A percentile compares a stretch with the other conserved stretches of the same genome.
Conservation (phyloP, 1,140 invertebrate genomes). For the Colletes gigas region DNA sequence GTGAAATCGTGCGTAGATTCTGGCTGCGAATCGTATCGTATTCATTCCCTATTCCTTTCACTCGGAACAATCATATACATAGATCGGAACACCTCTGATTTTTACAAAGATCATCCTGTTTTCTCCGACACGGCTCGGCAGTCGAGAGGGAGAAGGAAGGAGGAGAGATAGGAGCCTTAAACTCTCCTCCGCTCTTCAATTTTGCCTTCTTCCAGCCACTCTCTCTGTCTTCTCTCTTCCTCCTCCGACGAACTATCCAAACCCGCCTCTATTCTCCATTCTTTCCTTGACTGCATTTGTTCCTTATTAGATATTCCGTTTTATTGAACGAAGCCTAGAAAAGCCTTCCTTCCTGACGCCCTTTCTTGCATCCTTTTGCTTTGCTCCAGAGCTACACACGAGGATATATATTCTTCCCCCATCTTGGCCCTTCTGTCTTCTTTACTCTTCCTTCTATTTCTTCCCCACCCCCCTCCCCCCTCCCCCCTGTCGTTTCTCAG, state of each 20-base stretch:
- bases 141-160: neutral
- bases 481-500: conserved; percentile 8
- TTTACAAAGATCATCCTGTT: conserved; percentile 8
- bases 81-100: conserved; percentile 21
- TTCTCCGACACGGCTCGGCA: neutral
- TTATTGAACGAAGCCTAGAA: conserved; percentile 75
- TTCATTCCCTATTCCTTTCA: conserved; percentile 2
- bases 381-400: conserved; percentile 55
- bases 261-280: conserved; percentile 61
- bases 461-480: neutral
- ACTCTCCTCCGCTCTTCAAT: conserved; percentile 26
- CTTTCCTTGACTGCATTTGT: conserved; percentile 74
- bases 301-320: conserved; percentile 80
- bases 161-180: conserved; percentile 31
- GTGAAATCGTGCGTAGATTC: no score
- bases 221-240: neutral
- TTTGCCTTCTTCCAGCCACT: neutral
- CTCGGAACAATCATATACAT: conserved; percentile 31
- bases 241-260: conserved; percentile 49
- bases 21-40: neutral
- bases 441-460: conserved; percentile 17
- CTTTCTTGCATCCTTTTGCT: conserved; percentile 59
- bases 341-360: conserved; percentile 61
- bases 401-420: conserved; percentile 46
- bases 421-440: conserved; percentile 60